Percentiles rank a stretch among this genome's conserved stretches.
Evolutionary conservation across 2,888 invertebrate genomes (phyloP).

Genomic region (Corbicula japonica): DNA sequence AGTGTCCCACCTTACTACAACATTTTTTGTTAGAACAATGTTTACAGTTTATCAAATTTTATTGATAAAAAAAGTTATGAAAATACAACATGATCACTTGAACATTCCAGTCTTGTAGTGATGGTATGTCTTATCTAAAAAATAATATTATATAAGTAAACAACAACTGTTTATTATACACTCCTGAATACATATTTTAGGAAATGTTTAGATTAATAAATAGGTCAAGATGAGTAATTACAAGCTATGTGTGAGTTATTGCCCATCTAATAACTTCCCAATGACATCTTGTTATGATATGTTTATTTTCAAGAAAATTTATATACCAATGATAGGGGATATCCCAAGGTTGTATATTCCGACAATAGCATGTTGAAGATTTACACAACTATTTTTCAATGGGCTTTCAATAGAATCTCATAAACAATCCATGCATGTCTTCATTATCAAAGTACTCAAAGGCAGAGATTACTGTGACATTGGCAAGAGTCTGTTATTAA

Average conservation of each 20-base stretch:
- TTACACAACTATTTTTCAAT: conserved; percentile 9
- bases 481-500: conserved; percentile 1
- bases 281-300: conserved; percentile 6
- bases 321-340: conserved; percentile 23
- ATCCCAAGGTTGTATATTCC: conserved; percentile 12
- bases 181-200: conserved; percentile 12
- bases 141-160: conserved; percentile 26
- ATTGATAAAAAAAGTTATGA: too few relatives aligned
- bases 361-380: conserved; percentile 11
- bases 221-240: conserved; percentile 16
- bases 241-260: conserved; percentile 23
- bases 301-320: conserved; percentile 43
- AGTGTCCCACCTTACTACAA: too few relatives aligned
- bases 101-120: too few relatives aligned
- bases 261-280: conserved; percentile 5
- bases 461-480: neutral
- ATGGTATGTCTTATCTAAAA: conserved; percentile 7
- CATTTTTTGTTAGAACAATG: too few relatives aligned
- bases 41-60: too few relatives aligned
- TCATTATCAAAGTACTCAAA: conserved; percentile 27
- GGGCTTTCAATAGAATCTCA: conserved; percentile 3
- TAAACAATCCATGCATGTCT: conserved; percentile 13
- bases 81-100: too few relatives aligned
- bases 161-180: conserved; percentile 15
- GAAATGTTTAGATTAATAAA: conserved; percentile 20